Evolutionary conservation across 1,140 invertebrate genomes (phyloP).

Genomic region (Probaryconus sp.): DNA sequence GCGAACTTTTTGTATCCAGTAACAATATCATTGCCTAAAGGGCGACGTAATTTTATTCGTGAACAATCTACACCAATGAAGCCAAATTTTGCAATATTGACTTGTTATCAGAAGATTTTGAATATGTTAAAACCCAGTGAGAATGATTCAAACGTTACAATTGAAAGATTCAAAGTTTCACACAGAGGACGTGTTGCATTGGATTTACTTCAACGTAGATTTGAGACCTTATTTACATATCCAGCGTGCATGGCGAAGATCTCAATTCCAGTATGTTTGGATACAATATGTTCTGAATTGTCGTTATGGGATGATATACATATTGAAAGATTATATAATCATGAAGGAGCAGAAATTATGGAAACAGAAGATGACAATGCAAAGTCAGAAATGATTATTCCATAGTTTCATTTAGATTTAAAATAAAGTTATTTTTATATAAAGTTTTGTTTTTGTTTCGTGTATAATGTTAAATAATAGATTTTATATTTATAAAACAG

Average conservation of each 20-base stretch:
- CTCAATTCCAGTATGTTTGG: constrained; percentile 5
- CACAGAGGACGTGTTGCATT: constrained; percentile 56
- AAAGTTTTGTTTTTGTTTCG: too few species aligned
- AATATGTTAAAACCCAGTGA: constrained; percentile 16
- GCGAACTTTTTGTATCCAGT: constrained; percentile 28
- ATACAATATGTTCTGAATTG: background rate
- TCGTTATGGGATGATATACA: background rate
- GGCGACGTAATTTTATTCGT: background rate
- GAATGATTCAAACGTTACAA: background rate
- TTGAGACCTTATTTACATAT: constrained; percentile 70
- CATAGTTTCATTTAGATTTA: too few species aligned
- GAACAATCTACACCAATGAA: constrained; percentile 44
- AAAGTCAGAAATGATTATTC: too few species aligned
- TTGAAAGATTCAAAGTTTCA: constrained; percentile 31
- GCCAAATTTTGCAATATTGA: constrained; percentile 61
- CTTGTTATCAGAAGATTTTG: constrained; percentile 58
- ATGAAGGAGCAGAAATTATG: too few species aligned
- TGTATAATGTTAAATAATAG: too few species aligned
- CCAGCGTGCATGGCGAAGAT: constrained; percentile 65
- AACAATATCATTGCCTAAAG: background rate
- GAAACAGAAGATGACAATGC: too few species aligned
- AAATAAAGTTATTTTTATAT: too few species aligned
- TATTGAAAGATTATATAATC: background rate
- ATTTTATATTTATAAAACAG: too few species aligned
- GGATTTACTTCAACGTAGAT: constrained; percentile 64